phyloP scores from a whole-genome alignment of 64 coral and sea anemone genomes.

The Stylophora pistillata region DNA sequence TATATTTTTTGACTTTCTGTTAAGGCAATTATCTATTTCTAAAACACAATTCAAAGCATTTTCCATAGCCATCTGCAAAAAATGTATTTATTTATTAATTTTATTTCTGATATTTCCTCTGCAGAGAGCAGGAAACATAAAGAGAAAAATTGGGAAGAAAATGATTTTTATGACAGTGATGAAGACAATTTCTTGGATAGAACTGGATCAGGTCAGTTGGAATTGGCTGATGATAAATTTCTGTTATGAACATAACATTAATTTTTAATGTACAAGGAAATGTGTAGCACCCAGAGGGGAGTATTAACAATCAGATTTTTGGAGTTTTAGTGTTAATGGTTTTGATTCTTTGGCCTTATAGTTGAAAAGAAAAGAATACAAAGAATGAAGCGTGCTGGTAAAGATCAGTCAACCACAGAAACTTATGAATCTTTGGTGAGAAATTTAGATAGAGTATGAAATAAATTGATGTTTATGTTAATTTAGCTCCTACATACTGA shows the following conservation, averaged over 20 bases:
- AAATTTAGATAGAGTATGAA: not conserved
- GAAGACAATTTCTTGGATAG: slow-evolving; percentile 97
- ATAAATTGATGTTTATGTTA: not conserved
- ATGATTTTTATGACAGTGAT: slow-evolving; percentile 99
- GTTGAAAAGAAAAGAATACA: slow-evolving; percentile 84
- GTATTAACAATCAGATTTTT: too few species aligned
- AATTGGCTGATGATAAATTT: not conserved
- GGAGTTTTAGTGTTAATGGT: not conserved
- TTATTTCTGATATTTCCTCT: not conserved
- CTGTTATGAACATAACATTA: too few species aligned
- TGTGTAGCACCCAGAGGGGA: too few species aligned
- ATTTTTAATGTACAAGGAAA: too few species aligned
- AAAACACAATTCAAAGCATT: too few species aligned
- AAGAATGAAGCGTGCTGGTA: slow-evolving; percentile 67
- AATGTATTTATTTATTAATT: not conserved
- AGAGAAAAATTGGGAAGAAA: slow-evolving; percentile 94
- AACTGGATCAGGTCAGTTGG: slow-evolving; percentile 86
- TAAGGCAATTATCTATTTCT: too few species aligned
- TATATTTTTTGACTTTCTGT: too few species aligned
- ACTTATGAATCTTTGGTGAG: slow-evolving; percentile 79
- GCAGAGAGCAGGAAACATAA: slow-evolving; percentile 95
- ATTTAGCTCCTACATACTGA: too few species aligned
- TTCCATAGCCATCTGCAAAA: too few species aligned
- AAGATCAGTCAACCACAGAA: slow-evolving; percentile 55
- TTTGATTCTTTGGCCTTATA: not conserved